phyloP scores from a whole-genome alignment of 2,888 invertebrate genomes.

The Caenorhabditis sp. region DNA sequence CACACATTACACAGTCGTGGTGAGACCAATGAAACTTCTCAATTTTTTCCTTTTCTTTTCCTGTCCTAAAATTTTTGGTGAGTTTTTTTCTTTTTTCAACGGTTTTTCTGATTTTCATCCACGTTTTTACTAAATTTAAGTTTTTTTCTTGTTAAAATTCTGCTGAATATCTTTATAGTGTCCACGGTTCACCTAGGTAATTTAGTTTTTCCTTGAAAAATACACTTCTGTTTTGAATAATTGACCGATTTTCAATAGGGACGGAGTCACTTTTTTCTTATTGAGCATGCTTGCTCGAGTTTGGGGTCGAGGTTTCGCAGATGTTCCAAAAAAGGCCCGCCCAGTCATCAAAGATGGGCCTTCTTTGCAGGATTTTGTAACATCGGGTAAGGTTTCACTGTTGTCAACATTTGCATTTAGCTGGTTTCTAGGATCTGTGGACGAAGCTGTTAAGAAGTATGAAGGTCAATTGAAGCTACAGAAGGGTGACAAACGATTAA shows the following conservation, averaged over 20 bases:
- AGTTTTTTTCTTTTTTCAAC: background rate
- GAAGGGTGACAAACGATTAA: conserved; percentile 59
- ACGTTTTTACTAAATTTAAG: background rate
- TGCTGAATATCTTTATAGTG: background rate
- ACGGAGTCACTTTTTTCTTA: background rate
- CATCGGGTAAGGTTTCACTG: conserved; percentile 38
- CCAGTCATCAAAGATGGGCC: conserved; percentile 58
- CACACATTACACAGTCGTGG: conserved; percentile 24
- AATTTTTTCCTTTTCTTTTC: conserved; percentile 32
- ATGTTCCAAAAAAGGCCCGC: conserved; percentile 29
- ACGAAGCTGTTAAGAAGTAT: conserved; percentile 52
- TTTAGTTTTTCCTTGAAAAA: background rate
- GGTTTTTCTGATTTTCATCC: conserved; percentile 7
- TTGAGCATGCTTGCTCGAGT: conserved; percentile 31
- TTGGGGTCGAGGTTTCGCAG: conserved; percentile 42
- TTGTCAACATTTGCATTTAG: too few species aligned
- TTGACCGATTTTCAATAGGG: background rate
- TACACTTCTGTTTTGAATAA: background rate
- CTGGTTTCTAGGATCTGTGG: conserved; percentile 27
- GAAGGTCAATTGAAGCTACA: conserved; percentile 55
- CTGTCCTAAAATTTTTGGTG: background rate
- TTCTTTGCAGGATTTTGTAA: conserved; percentile 63
- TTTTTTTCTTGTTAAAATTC: background rate
- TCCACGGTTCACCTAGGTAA: background rate
- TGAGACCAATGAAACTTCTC: conserved; percentile 38